These are phyloP conservation scores for Mylabris sibirica DNA, from an alignment of 2,888 invertebrate species.

Conservation along the genomic window DNA sequence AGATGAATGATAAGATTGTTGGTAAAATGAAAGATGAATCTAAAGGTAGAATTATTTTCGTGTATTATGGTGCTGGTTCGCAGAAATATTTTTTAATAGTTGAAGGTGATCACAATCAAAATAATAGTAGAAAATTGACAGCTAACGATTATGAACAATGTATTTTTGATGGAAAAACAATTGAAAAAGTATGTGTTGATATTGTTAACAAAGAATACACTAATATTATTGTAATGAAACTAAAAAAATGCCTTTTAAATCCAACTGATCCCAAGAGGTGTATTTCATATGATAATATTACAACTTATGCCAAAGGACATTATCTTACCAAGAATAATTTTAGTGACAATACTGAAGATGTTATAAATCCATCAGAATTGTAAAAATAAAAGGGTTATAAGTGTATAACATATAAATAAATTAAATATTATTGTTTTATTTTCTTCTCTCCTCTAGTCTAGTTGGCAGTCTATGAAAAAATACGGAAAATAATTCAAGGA, in stretches of 20 bases:
- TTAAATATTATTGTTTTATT: no score
- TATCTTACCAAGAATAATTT: not conserved
- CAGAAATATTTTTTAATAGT: not conserved
- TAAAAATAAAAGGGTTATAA: no score
- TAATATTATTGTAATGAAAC: not conserved
- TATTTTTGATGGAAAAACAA: not conserved
- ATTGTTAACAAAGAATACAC: not conserved
- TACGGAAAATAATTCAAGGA: no score
- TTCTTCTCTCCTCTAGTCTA: no score
- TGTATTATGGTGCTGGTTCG: not conserved
- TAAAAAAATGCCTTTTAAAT: not conserved
- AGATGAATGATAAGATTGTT: not conserved
- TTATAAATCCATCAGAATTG: no score
- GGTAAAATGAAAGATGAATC: constrained; percentile 6
- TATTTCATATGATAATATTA: not conserved
- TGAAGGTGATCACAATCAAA: not conserved
- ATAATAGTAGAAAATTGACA: not conserved
- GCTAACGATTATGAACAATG: not conserved
- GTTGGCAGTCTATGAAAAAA: no score
- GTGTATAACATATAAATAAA: no score
- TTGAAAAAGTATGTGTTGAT: not conserved
- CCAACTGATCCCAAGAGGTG: not conserved
- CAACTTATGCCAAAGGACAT: not conserved
- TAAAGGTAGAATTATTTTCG: not conserved
- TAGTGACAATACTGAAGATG: not conserved